A percentile compares a stretch with the other conserved stretches of the same genome.
Evolutionary conservation across 2,797 vertebrate genomes (phyloP).

Genomic region (Gorsachius magnificus): DNA sequence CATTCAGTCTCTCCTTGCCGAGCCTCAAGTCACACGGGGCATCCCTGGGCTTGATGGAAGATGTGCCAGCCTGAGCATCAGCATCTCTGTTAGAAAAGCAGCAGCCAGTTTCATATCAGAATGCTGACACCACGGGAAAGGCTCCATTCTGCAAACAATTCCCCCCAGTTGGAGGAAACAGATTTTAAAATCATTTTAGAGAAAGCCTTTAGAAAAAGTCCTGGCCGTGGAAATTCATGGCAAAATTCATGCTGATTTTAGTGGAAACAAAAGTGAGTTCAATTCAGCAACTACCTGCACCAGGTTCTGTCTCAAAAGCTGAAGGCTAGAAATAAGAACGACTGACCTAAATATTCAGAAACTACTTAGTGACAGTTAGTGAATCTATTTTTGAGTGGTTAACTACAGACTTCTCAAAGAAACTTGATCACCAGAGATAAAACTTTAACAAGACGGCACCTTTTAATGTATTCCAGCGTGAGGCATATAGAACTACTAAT

Average conservation of each 20-base stretch:
- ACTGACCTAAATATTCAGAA: slow-evolving; percentile 54
- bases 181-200: not conserved
- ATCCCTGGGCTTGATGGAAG: not conserved
- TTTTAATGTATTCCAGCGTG: slow-evolving; percentile 21
- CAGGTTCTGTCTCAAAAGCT: not conserved
- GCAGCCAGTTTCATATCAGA: not conserved
- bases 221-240: not conserved
- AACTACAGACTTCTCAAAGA: not conserved
- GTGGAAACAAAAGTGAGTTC: not conserved
- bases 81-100: not conserved
- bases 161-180: not conserved
- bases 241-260: not conserved
- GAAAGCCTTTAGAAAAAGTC: not conserved
- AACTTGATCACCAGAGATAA: slow-evolving; percentile 41
- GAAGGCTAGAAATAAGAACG: not conserved
- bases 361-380: not conserved
- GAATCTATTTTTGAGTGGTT: slow-evolving; percentile 31
- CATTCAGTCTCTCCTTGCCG: not conserved
- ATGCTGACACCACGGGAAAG: fast-evolving
- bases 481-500: not conserved
- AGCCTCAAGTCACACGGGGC: not conserved
- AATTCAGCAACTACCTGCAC: not conserved
- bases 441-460: slow-evolving; percentile 1
- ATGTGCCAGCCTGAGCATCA: not conserved
- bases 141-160: not conserved